Conservation (phyloP, 2,797 vertebrate genomes). For the Mycteria americana region DNA sequence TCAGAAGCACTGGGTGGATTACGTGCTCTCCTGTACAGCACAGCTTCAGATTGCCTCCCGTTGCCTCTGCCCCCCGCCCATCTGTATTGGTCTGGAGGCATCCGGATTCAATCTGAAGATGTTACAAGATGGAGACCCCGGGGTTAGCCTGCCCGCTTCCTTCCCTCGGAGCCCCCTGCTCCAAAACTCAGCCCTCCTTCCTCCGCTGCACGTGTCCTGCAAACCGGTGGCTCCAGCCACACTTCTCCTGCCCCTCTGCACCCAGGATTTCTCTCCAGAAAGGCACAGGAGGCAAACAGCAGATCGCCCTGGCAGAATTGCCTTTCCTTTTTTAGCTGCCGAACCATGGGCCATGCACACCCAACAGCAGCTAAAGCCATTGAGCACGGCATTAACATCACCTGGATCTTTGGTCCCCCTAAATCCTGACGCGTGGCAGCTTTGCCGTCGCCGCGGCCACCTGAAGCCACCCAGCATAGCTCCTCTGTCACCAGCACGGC, state of each 20-base stretch:
- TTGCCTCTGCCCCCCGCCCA: neutral
- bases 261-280: neutral
- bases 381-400: rapidly evolving
- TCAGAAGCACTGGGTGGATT: neutral
- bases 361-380: neutral
- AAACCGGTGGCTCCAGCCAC: rapidly evolving
- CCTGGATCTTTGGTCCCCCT: neutral
- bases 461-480: neutral
- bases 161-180: neutral
- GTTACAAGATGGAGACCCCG: rapidly evolving
- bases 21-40: neutral
- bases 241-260: neutral
- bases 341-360: neutral
- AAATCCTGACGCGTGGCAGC: neutral
- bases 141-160: neutral
- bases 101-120: neutral
- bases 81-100: neutral
- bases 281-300: neutral
- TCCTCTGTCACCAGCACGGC: neutral
- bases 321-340: neutral
- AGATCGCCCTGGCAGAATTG: neutral
- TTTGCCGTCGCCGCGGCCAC: neutral
- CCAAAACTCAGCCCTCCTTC: neutral
- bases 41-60: neutral
- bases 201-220: rapidly evolving